Conservation (phyloP, 2,888 invertebrate genomes). For the Tigriopus californicus region DNA sequence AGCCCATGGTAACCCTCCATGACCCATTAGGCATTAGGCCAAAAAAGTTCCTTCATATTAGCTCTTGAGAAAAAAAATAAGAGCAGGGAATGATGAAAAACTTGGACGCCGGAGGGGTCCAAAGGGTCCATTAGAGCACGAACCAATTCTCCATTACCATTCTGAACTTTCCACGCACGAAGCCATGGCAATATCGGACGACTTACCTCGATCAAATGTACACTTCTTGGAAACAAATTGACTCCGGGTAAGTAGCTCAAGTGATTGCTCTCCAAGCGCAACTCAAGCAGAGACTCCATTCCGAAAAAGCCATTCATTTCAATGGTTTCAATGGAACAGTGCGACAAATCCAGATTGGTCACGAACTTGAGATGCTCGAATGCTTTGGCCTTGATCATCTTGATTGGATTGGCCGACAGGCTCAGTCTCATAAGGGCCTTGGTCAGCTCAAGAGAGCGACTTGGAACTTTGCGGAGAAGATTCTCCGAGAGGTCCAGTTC, state of each 20-base stretch:
- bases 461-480: conserved; percentile 1
- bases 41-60: too few relatives aligned
- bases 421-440: conserved; percentile 11
- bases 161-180: too few relatives aligned
- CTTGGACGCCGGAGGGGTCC: too few relatives aligned
- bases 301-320: conserved; percentile 1
- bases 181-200: too few relatives aligned
- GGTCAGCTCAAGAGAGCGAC: not conserved
- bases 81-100: too few relatives aligned
- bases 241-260: conserved; percentile 3
- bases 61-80: too few relatives aligned
- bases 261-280: conserved; percentile 1
- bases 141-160: too few relatives aligned
- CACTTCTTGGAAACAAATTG: conserved; percentile 3
- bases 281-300: conserved; percentile 1
- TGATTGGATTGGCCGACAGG: conserved; percentile 8
- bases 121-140: too few relatives aligned
- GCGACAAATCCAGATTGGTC: not conserved
- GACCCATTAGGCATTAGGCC: too few relatives aligned
- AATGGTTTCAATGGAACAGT: conserved; percentile 10
- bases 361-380: conserved; percentile 5
- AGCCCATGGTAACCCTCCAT: too few relatives aligned
- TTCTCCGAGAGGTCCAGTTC: conserved; percentile 13
- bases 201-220: conserved; percentile 11
- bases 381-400: conserved; percentile 6